Evolutionary conservation across 2,113 vertebrate genomes (phyloP).

Genomic region (Cynoglossus semilaevis): DNA sequence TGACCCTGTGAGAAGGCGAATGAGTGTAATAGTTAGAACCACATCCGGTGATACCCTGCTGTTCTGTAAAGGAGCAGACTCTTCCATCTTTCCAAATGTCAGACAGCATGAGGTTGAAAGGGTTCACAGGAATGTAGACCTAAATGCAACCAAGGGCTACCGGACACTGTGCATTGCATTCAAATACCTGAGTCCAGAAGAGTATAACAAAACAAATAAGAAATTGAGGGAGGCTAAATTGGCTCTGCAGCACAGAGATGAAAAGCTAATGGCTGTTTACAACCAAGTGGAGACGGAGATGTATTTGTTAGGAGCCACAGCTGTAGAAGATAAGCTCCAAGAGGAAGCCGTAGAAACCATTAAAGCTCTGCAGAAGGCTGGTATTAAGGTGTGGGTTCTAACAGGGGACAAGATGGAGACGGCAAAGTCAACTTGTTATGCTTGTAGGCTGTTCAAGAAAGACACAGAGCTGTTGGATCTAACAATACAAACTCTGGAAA

Average conservation of each 20-base stretch:
- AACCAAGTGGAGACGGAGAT: conserved; percentile 90
- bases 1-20: conserved; percentile 90
- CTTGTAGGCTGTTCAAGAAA: conserved; percentile 90
- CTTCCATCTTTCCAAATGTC: conserved; percentile 91
- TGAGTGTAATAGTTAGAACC: conserved; percentile 92
- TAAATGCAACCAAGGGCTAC: conserved; percentile 91
- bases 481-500: conserved; percentile 83
- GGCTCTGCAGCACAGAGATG: conserved; percentile 92
- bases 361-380: conserved; percentile 89
- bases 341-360: conserved; percentile 94
- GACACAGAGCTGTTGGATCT: conserved; percentile 91
- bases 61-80: conserved; percentile 97
- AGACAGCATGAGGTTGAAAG: conserved; percentile 84
- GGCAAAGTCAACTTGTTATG: conserved; percentile 94
- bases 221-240: conserved; percentile 84
- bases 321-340: conserved; percentile 97
- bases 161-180: conserved; percentile 93
- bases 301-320: conserved; percentile 94
- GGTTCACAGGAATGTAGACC: conserved; percentile 88
- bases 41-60: conserved; percentile 83
- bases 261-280: conserved; percentile 87
- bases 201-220: conserved; percentile 80
- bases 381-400: conserved; percentile 96
- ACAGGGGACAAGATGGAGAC: conserved; percentile 99
- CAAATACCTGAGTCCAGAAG: conserved; percentile 81